Base-by-base conservation (phyloP, 2,888 invertebrate genomes). In the Heliconius erato region DNA sequence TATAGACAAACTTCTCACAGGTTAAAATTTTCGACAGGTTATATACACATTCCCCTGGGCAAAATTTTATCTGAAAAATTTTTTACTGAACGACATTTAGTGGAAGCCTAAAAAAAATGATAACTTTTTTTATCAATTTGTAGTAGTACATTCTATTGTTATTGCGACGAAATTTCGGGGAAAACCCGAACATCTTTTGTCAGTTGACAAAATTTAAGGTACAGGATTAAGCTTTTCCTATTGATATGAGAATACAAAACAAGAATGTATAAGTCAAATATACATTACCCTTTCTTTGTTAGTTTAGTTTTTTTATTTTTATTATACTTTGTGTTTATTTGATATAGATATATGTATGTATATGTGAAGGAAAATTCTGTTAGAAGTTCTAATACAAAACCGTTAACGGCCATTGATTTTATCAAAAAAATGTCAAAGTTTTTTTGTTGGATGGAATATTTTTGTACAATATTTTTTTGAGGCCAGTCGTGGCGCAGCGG, bases 121-220 rank as follows among this genome's bases (percentile, higher is more conserved):
- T 35, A 3, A 59, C 4, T 3, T 35, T 69, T 69, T 69, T 35
- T 69, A 32, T 68, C 32, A 16, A 26, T 68, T 68, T 23, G 19
- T 23, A 19, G 32, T 32, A 0, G 5, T 68, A 19, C 19, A 35
- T 68, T 32, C 68, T 9, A 23, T 68, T 68, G 68, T 68, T 68
- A 32, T 49, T 49, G 49, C 68, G 23, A 35, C 11, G 23, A 23
- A 23, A 11, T 35, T 69, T 23, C 28, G 69, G 69, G 35, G 32
- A 69, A 69, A 69, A 23, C 11, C 23, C 35, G 16, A 23, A 69
- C 19, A 69, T 69, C 32, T 69, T 69, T 69, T 11, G 32, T 35
- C 35, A n/a, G 14, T 71, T 71, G 69, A 12, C 40, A 71, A 71
- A 71, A 71, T 71, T 40, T 23, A 71, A 40, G 40, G 40, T n/a